Evolutionary conservation across 1,140 invertebrate species (phyloP).

Genomic region (Papilio helenus): DNA sequence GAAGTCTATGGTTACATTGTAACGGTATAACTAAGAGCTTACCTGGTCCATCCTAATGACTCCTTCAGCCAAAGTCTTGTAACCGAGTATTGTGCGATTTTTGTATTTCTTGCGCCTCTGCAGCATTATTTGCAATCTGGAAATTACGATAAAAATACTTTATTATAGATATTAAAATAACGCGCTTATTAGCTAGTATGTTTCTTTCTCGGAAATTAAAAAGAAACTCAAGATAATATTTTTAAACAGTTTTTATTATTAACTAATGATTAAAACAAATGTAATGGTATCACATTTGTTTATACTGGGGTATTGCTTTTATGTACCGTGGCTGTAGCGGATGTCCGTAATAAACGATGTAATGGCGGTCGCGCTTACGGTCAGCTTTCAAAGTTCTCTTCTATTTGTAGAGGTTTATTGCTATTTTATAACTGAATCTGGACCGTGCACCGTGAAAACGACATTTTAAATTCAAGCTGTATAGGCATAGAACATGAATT

Average conservation of each 20-base stretch:
- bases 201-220: too few relatives aligned
- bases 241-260: not conserved
- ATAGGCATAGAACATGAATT: too few relatives aligned
- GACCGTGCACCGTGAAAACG: not conserved
- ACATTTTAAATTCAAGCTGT: too few relatives aligned
- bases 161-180: not conserved
- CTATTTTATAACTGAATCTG: not conserved
- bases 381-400: not conserved
- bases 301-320: not conserved
- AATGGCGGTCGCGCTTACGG: not conserved
- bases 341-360: constrained; percentile 7
- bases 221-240: too few relatives aligned
- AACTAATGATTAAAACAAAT: not conserved
- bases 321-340: not conserved
- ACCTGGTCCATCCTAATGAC: constrained; percentile 98
- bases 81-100: constrained; percentile 98
- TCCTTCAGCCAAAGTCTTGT: constrained; percentile 98
- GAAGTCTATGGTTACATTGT: not conserved
- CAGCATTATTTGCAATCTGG: constrained; percentile 93
- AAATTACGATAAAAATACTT: constrained; percentile 44
- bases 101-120: constrained; percentile 98
- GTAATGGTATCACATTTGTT: not conserved
- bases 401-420: constrained; percentile 24
- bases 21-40: not conserved
- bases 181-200: too few relatives aligned